Base-by-base conservation (phyloP, 1,140 invertebrate genomes). In the Euwallacea fornicatus region DNA sequence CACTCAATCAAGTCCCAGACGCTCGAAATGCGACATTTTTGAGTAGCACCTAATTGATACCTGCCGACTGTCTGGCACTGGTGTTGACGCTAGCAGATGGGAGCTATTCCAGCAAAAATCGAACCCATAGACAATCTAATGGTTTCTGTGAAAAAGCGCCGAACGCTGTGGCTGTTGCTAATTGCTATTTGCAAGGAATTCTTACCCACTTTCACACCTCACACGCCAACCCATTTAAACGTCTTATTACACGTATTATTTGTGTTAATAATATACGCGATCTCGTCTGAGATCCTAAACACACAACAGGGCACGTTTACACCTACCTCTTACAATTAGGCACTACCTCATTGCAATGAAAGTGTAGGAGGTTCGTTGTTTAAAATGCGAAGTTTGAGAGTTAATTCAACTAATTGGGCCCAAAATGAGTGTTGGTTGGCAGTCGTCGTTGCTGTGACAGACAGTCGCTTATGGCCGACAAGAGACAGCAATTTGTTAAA, bases 351-450 rank as follows among this genome's bases (percentile, higher is more conserved):
- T 33, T 33, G 54, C 11, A 56, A 56, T 56, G 11, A 9, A 15
- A 13, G 54, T 21, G 11, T 56, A 4, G 8, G 8, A 16, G 10
- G 11, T 15, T 15, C 16, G 8, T 56, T 1, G 16, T 13, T 56
- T 56, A 56, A 15, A 15, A 9, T 33, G 21, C 21, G 21, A 33
- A 33, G 21, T 33, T 33, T 33, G 21, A 33, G 21, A 33, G 21
- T 76, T 81, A 81, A 81, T 81, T 81, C 76, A 79, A 80, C 79
- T 81, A 81, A 81, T 81, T 81, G 78, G 79, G 74, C 73, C 68
- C 74, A 77, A 79, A 79, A 79, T 70, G 74, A 78, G 75, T 75
- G 75, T 72, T 75, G 69, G 64, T 71, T 75, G 69, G 70, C 67
- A 72, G 72, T 69, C 71, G 76, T 73, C 77, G 77, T 75, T 69